phyloP scores from a whole-genome alignment of 2,797 vertebrate genomes.

The Remorina albescens region DNA sequence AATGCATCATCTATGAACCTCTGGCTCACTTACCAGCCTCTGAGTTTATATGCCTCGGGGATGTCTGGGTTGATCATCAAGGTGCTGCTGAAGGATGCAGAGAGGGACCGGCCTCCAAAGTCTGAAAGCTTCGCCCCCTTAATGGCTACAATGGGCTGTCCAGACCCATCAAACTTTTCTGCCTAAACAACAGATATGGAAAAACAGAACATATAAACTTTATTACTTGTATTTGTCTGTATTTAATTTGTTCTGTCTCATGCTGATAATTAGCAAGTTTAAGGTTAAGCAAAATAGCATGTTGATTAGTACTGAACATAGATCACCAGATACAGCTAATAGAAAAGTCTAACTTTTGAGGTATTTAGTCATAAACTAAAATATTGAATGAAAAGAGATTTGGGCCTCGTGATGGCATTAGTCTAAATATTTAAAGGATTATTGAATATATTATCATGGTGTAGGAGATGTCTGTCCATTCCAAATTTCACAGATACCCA shows the following conservation, averaged over 20 bases:
- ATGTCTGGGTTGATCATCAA: slow-evolving; percentile 96
- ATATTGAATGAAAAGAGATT: too few species aligned
- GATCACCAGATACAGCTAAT: neutral
- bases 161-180: slow-evolving; percentile 93
- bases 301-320: neutral
- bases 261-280: neutral
- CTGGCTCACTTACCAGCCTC: slow-evolving; percentile 91
- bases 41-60: slow-evolving; percentile 94
- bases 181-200: slow-evolving; percentile 82
- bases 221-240: neutral
- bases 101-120: slow-evolving; percentile 95
- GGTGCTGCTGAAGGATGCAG: slow-evolving; percentile 92
- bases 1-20: slow-evolving; percentile 22
- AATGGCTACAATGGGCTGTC: slow-evolving; percentile 93
- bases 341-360: neutral
- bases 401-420: too few species aligned
- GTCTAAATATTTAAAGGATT: too few species aligned
- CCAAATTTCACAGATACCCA: too few species aligned
- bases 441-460: too few species aligned
- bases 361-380: too few species aligned
- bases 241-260: neutral
- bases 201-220: neutral
- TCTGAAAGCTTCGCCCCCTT: slow-evolving; percentile 95
- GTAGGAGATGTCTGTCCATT: too few species aligned
- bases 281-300: too few species aligned